These are phyloP conservation scores for Capromys pilorides DNA, from an alignment of 2,797 vertebrate genomes.

Conservation along the genomic window DNA sequence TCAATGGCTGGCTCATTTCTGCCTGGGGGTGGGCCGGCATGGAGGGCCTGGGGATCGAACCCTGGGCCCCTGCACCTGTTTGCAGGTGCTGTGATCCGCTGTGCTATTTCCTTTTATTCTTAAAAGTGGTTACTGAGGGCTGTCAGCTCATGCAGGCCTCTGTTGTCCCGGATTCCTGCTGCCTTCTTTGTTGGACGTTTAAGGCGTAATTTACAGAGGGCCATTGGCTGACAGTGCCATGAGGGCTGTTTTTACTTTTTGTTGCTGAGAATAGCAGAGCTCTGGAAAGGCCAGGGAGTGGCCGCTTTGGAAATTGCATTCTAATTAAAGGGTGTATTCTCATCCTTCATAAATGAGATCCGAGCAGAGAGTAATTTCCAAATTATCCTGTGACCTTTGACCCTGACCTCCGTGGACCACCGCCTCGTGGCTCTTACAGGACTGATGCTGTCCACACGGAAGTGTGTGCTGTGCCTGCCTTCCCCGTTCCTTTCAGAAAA, in stretches of 20 bases:
- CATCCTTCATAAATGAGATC: conserved; percentile 70
- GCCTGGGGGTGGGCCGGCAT: no score
- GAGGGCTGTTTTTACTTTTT: conserved; percentile 78
- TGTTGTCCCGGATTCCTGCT: background rate
- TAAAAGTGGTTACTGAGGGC: conserved; percentile 2
- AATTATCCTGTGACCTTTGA: conserved; percentile 74
- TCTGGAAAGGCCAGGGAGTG: conserved; percentile 81
- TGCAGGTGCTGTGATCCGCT: no score
- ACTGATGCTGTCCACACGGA: background rate
- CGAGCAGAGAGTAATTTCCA: conserved; percentile 71
- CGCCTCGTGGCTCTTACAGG: conserved; percentile 21
- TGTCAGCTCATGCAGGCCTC: background rate
- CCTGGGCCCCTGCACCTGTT: no score
- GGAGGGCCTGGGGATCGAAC: no score
- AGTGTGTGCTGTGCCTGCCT: background rate
- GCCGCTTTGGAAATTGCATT: conserved; percentile 80
- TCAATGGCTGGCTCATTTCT: no score
- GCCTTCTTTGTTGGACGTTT: conserved; percentile 42
- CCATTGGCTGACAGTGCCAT: conserved; percentile 71
- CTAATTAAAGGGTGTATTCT: conserved; percentile 84
- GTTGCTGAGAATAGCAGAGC: conserved; percentile 73
- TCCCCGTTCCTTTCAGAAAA: conserved; percentile 46
- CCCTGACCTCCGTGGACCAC: conserved; percentile 13
- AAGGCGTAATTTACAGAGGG: conserved; percentile 69
- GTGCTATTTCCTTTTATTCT: background rate